A percentile compares a stretch with the other conserved stretches of the same genome.
Evolutionary conservation across 2,797 vertebrate species (phyloP).

Genomic region (Natrix natrix): DNA sequence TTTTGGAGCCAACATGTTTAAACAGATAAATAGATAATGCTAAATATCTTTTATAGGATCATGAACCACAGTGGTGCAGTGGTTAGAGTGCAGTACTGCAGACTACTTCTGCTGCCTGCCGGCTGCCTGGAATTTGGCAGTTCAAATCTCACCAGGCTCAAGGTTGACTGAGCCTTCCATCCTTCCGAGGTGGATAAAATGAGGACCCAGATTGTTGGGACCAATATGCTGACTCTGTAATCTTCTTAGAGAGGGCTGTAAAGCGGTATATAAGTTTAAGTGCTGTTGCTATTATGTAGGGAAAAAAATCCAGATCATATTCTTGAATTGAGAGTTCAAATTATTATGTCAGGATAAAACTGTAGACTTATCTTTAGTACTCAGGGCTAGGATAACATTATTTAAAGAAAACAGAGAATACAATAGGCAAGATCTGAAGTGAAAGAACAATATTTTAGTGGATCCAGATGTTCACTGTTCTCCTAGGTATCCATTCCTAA

Average conservation of each 20-base stretch:
- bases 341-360: neutral
- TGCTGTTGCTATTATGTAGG: neutral
- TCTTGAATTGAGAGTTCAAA: neutral
- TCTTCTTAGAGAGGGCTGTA: too few species aligned
- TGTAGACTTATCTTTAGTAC: neutral
- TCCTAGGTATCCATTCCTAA: neutral
- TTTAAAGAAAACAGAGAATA: neutral
- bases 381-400: neutral
- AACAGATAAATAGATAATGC: neutral
- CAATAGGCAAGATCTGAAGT: neutral
- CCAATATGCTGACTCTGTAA: too few species aligned
- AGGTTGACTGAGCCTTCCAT: too few species aligned
- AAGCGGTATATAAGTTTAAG: too few species aligned
- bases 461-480: neutral
- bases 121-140: too few species aligned
- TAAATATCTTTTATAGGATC: constrained; percentile 48
- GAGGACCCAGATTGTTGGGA: too few species aligned
- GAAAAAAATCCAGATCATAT: fast-evolving
- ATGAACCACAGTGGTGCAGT: too few species aligned
- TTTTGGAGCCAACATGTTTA: neutral
- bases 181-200: too few species aligned
- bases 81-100: too few species aligned
- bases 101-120: too few species aligned
- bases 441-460: neutral
- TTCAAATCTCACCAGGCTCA: too few species aligned